Evolutionary conservation across 1,140 invertebrate species (phyloP), one percentile per base, ranked within the genome.

Genomic region (Pectinophora gossypiella): DNA sequence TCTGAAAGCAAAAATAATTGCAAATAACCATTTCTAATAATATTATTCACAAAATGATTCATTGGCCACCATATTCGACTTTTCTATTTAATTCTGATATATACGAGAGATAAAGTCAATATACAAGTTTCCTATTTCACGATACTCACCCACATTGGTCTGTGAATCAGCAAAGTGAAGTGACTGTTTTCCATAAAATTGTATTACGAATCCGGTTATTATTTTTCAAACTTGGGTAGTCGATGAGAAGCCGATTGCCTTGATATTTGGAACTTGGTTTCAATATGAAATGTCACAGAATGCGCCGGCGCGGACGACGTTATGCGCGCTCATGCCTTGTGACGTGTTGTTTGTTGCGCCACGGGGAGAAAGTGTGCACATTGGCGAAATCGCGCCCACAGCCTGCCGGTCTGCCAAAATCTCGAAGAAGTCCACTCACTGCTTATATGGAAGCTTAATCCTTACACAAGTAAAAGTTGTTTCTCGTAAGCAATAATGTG

Each of bases 381-480:
- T 73, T 85, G 79, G 79, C 72, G 79, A 85, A 85, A 85, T 80
- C 82, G 76, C 82, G 70, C 82, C 78, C 76, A 83, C 82, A 66
- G 55, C 61, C 56, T 74, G 74, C 75, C n/a, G n/a, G n/a, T n/a
- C n/a, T n/a, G 82, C 76, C 78, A 78, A 40, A 85, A 85, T 82
- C 59, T 78, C 72, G 60, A 51, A 70, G 56, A 66, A 70, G 61
- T 57, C 68, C 69, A 61, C 64, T 62, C 61, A 57, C 62, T 54
- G 53, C 70, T 52, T 73, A 68, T 72, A 76, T 59, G 63, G 72
- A 51, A 61, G 58, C 59, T 68, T 68, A 68, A 68, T 65, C 56
- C 40, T 46, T 49, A 52, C 53, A 50, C 42, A 57, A 70, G 73
- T 77, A 79, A 77, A 81, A 76, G 77, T 81, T 72, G 69, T 74